These are phyloP conservation scores for Coregonus clupeaformis DNA, from an alignment of 2,113 vertebrate genomes.

Conservation along the genomic window DNA sequence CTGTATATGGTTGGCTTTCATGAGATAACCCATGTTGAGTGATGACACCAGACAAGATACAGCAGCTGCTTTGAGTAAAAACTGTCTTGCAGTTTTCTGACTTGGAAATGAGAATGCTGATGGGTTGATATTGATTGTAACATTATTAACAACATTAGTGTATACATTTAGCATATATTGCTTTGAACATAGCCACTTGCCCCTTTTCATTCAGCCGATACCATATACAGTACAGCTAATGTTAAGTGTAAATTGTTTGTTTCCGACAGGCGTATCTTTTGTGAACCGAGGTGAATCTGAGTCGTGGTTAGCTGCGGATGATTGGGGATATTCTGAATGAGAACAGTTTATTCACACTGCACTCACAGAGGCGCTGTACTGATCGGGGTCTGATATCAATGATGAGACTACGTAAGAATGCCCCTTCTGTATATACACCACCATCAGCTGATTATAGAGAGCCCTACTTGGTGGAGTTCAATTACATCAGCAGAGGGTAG, in stretches of 20 bases:
- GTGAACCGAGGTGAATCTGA: constrained; percentile 72
- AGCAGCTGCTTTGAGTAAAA: too few species aligned
- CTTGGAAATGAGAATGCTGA: too few species aligned
- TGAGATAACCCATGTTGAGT: too few species aligned
- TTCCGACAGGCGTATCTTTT: constrained; percentile 72
- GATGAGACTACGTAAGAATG: constrained; percentile 67
- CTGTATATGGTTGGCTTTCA: too few species aligned
- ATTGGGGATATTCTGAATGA: constrained; percentile 78
- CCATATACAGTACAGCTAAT: too few species aligned
- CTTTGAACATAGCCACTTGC: neutral
- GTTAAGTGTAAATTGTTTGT: too few species aligned
- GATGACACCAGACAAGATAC: neutral
- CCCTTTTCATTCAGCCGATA: neutral
- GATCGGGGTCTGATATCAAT: constrained; percentile 70
- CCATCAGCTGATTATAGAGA: too few species aligned
- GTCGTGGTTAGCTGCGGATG: constrained; percentile 71
- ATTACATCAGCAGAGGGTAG: too few species aligned
- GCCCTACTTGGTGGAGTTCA: too few species aligned
- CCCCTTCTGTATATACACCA: constrained; percentile 17
- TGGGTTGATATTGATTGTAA: too few species aligned
- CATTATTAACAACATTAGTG: too few species aligned
- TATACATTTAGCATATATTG: neutral
- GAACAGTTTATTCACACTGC: constrained; percentile 73
- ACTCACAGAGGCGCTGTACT: constrained; percentile 70
- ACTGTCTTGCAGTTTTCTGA: too few species aligned